phyloP scores from a whole-genome alignment of 2,888 invertebrate genomes.

The Chrysopilus asiliformis region DNA sequence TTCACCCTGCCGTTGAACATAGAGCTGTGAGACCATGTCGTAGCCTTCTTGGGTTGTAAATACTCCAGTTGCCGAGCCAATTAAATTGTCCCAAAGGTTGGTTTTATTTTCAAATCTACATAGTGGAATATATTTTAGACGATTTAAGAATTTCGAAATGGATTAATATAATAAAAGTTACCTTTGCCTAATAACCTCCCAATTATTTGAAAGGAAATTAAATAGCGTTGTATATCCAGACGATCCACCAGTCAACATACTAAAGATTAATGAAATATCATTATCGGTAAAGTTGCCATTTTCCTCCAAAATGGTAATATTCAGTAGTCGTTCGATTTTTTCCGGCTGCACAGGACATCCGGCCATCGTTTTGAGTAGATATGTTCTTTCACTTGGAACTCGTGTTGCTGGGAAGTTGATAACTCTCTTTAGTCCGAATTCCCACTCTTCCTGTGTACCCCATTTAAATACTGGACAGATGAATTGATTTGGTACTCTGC shows the following conservation, averaged over 20 bases:
- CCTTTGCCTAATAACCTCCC: slow-evolving; percentile 53
- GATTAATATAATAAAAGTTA: slow-evolving; percentile 27
- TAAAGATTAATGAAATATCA: slow-evolving; percentile 60
- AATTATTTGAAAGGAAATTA: slow-evolving; percentile 55
- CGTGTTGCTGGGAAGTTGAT: slow-evolving; percentile 59
- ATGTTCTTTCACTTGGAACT: slow-evolving; percentile 61
- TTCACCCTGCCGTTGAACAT: slow-evolving; percentile 48
- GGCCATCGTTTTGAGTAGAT: slow-evolving; percentile 60
- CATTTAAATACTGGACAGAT: slow-evolving; percentile 73
- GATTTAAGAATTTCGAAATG: not conserved
- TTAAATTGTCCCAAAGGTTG: slow-evolving; percentile 62
- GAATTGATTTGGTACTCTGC: slow-evolving; percentile 58
- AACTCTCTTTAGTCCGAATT: slow-evolving; percentile 63
- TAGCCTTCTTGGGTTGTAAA: slow-evolving; percentile 64
- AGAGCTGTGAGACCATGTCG: slow-evolving; percentile 52
- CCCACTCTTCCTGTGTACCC: slow-evolving; percentile 69
- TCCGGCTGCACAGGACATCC: slow-evolving; percentile 61
- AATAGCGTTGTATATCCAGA: slow-evolving; percentile 60
- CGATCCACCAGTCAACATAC: slow-evolving; percentile 56
- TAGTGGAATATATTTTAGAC: slow-evolving; percentile 7
- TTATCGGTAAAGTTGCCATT: slow-evolving; percentile 63
- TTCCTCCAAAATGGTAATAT: slow-evolving; percentile 53
- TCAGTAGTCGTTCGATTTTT: slow-evolving; percentile 53
- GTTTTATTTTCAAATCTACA: slow-evolving; percentile 52
- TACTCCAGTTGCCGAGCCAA: slow-evolving; percentile 57